phyloP scores from a whole-genome alignment of 2,797 vertebrate species.

The Characodon lateralis region DNA sequence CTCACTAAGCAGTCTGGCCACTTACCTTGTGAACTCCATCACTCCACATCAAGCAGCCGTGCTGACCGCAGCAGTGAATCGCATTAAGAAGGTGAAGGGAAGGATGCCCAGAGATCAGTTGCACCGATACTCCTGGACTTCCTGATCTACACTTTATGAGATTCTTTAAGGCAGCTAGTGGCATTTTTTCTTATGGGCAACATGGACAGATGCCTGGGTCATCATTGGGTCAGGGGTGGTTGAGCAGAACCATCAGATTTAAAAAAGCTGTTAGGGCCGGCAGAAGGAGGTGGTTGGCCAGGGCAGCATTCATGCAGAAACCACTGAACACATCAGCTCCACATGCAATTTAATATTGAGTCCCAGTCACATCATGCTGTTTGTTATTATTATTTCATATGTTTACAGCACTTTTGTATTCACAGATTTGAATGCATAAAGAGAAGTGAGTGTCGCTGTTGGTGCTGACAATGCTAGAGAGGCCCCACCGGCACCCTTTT shows the following conservation, averaged over 20 bases:
- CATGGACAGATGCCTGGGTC: constrained; percentile 4
- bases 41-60: constrained; percentile 44
- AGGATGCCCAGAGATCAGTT: background rate
- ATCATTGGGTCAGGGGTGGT: background rate
- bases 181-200: background rate
- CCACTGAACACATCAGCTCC: background rate
- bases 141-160: background rate
- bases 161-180: background rate
- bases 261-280: background rate
- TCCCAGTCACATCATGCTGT: constrained; percentile 14
- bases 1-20: constrained; percentile 57
- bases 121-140: background rate
- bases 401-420: constrained; percentile 31
- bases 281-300: background rate
- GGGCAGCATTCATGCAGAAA: background rate
- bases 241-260: background rate
- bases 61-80: constrained; percentile 34
- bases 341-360: background rate
- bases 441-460: constrained; percentile 46
- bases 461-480: constrained; percentile 60
- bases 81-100: constrained; percentile 4
- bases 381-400: constrained; percentile 30
- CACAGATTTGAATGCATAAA: constrained; percentile 46
- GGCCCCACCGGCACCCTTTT: constrained; percentile 53
- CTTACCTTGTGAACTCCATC: constrained; percentile 63